Evolutionary conservation across 2,113 vertebrate species (phyloP).

Genomic region (Poeciliopsis retropinna): DNA sequence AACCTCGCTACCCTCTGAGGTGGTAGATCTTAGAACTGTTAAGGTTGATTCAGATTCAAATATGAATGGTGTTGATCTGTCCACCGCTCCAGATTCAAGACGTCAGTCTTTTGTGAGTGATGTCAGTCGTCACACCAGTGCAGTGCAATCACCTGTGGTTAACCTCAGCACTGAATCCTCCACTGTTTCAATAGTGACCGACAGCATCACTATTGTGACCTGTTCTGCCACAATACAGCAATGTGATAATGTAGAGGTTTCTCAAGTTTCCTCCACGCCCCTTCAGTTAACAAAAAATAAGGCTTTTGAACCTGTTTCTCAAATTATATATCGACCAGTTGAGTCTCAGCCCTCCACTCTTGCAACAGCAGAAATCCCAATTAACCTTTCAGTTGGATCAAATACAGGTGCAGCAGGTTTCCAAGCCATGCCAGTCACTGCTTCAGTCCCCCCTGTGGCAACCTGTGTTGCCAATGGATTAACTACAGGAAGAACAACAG

Average conservation of each 20-base stretch:
- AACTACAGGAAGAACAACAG: conserved; percentile 83
- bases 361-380: conserved; percentile 86
- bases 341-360: conserved; percentile 75
- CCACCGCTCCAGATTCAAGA: conserved; percentile 82
- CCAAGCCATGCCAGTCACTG: conserved; percentile 80
- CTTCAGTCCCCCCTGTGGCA: conserved; percentile 74
- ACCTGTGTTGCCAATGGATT: conserved; percentile 73
- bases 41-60: conserved; percentile 83
- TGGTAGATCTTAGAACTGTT: conserved; percentile 92
- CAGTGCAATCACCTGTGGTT: conserved; percentile 90
- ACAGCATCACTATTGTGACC: conserved; percentile 84
- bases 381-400: conserved; percentile 89
- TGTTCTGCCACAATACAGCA: conserved; percentile 82
- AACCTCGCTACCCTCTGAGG: conserved; percentile 81
- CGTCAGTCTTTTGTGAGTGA: conserved; percentile 81
- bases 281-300: conserved; percentile 90
- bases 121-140: conserved; percentile 84
- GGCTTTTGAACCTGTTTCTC: conserved; percentile 84
- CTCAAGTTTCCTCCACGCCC: conserved; percentile 80
- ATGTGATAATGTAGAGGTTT: conserved; percentile 72
- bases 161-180: conserved; percentile 89
- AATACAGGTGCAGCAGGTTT: conserved; percentile 76
- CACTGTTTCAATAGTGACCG: conserved; percentile 81
- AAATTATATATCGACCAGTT: conserved; percentile 79
- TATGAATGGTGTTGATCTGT: conserved; percentile 83